Percentiles rank a stretch among this genome's conserved stretches.
Evolutionary conservation across 2,113 vertebrate species (phyloP).

Genomic region (Sus scrofa): T2T-Sscrofa CM000824.6:71154001-71154500

Average conservation of each 20-base stretch:
- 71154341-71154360: too few relatives aligned
- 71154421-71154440: too few relatives aligned
- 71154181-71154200: not conserved
- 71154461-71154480: too few relatives aligned
- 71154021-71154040: not conserved
- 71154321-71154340: too few relatives aligned
- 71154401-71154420: too few relatives aligned
- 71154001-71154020: not conserved
- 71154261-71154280: not conserved
- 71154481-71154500: too few relatives aligned
- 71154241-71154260: not conserved
- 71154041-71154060: too few relatives aligned
- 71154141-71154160: not conserved
- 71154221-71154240: conserved; percentile 28
- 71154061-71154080: not conserved
- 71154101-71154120: not conserved
- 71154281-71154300: conserved; percentile 42
- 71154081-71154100: not conserved
- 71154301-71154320: conserved; percentile 44
- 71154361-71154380: too few relatives aligned
- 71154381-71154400: too few relatives aligned
- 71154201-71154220: not conserved
- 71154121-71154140: not conserved
- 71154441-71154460: too few relatives aligned
- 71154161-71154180: not conserved